These are phyloP conservation scores for Actenoides lindsayi DNA, from an alignment of 2,113 vertebrate species.

Conservation along the genomic window DNA sequence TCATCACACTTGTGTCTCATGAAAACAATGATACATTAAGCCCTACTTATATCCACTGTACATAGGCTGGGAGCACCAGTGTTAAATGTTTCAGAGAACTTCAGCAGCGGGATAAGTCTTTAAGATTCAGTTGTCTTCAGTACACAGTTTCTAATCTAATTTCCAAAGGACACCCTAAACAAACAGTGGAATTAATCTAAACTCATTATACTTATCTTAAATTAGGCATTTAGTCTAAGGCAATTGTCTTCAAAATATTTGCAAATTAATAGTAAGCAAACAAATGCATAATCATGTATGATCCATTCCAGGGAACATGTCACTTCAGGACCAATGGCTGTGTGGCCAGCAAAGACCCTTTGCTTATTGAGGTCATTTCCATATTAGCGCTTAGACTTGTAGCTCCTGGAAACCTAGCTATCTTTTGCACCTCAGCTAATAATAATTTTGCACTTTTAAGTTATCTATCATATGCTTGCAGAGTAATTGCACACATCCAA, in stretches of 20 bases:
- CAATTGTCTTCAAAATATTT: background rate
- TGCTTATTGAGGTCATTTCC: background rate
- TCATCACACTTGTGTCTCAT: background rate
- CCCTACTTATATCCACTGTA: background rate
- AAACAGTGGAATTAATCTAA: background rate
- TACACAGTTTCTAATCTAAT: background rate
- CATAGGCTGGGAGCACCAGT: background rate
- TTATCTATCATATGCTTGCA: background rate
- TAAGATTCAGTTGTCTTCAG: background rate
- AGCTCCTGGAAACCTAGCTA: background rate
- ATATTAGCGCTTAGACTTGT: background rate
- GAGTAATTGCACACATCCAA: background rate
- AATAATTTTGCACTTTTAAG: background rate
- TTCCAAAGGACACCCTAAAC: background rate
- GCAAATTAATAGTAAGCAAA: background rate
- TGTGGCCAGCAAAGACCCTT: background rate
- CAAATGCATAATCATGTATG: background rate
- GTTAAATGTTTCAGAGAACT: background rate
- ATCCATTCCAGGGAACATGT: background rate
- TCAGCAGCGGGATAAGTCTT: background rate
- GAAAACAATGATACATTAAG: background rate
- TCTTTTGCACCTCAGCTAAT: background rate
- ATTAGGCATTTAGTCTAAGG: background rate
- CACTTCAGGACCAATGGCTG: background rate
- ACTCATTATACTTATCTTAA: background rate